Percentiles rank a stretch among this genome's conserved stretches.
Conservation (phyloP, 1,140 invertebrate species). For the Nomia melanderi region DNA sequence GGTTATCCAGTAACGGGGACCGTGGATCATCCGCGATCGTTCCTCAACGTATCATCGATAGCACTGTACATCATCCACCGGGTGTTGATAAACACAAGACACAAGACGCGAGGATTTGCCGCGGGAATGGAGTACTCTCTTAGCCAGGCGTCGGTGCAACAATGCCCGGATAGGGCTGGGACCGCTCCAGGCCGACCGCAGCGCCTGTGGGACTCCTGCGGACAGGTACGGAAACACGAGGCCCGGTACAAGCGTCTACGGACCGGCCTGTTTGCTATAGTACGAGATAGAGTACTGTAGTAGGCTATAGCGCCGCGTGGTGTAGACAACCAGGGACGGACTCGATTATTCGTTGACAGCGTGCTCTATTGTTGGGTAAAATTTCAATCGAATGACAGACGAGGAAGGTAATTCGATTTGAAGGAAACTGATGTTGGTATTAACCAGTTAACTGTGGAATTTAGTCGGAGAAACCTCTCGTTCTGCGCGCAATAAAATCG, state of each 20-base stretch:
- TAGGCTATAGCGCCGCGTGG: slow-evolving; percentile 23
- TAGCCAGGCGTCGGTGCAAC: slow-evolving; percentile 76
- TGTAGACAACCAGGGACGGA: slow-evolving; percentile 44
- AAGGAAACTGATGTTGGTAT: too few species aligned
- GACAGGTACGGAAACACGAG: slow-evolving; percentile 66
- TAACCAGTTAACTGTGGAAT: too few species aligned
- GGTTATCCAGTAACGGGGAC: slow-evolving; percentile 14
- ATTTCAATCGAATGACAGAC: too few species aligned
- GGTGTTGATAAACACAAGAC: slow-evolving; percentile 11
- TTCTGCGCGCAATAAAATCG: too few species aligned
- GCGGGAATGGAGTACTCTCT: slow-evolving; percentile 51
- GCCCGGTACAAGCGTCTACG: slow-evolving; percentile 19
- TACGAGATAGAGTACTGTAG: slow-evolving; percentile 3
- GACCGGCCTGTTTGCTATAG: slow-evolving; percentile 9
- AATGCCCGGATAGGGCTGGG: slow-evolving; percentile 74
- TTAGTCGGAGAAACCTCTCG: too few species aligned
- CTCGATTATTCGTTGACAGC: too few species aligned
- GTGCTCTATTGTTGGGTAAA: too few species aligned
- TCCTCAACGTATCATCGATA: not conserved
- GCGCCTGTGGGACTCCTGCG: slow-evolving; percentile 68
- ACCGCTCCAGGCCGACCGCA: slow-evolving; percentile 65
- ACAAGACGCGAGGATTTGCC: slow-evolving; percentile 29
- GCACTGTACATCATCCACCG: slow-evolving; percentile 47
- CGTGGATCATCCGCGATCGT: slow-evolving; percentile 33
- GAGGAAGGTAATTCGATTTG: too few species aligned